Evolutionary conservation across 2,888 invertebrate genomes (phyloP).

Genomic region (Phorcus lineatus): DNA sequence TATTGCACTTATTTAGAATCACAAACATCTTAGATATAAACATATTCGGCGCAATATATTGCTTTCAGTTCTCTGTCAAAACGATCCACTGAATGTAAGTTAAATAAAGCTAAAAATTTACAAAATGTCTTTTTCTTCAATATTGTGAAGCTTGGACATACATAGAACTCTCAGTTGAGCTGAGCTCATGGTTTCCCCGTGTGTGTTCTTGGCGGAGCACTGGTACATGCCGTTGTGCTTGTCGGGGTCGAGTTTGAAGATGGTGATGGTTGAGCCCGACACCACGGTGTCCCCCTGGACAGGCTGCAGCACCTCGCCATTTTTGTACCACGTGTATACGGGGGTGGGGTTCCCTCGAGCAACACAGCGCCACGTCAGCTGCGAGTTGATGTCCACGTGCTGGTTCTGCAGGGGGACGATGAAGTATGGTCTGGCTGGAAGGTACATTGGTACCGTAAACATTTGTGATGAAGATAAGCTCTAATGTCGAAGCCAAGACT

Average conservation of each 20-base stretch:
- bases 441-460: background rate
- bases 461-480: too few relatives aligned
- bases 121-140: too few relatives aligned
- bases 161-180: slow-evolving; percentile 91
- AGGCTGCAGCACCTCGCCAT: slow-evolving; percentile 49
- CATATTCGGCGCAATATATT: too few relatives aligned
- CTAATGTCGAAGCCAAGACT: too few relatives aligned
- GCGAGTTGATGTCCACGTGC: slow-evolving; percentile 67
- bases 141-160: slow-evolving; percentile 73
- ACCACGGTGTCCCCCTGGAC: slow-evolving; percentile 40
- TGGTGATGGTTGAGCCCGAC: slow-evolving; percentile 51
- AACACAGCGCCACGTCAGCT: slow-evolving; percentile 70
- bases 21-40: too few relatives aligned
- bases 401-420: slow-evolving; percentile 66
- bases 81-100: background rate
- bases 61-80: too few relatives aligned
- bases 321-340: slow-evolving; percentile 63
- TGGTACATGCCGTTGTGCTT: slow-evolving; percentile 95
- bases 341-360: slow-evolving; percentile 62
- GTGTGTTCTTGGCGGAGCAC: slow-evolving; percentile 91
- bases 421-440: slow-evolving; percentile 71
- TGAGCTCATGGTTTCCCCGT: slow-evolving; percentile 89
- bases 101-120: too few relatives aligned
- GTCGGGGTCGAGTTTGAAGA: slow-evolving; percentile 45
- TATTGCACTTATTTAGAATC: background rate